Conservation (phyloP, 2,888 invertebrate genomes). For the Phortica okadai region DNA sequence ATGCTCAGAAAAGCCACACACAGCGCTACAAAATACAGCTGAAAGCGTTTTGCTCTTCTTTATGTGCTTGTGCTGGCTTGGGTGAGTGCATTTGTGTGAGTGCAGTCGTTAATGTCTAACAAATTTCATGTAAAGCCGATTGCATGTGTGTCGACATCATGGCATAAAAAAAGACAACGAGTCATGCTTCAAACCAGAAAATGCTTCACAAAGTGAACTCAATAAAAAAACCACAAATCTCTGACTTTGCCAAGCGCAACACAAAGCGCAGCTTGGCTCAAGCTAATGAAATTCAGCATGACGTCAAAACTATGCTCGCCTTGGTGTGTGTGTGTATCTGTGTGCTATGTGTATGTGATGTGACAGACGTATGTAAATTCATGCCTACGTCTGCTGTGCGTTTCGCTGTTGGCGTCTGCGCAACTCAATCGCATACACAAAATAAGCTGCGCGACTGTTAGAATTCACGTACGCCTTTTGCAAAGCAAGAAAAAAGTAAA, state of each 20-base stretch:
- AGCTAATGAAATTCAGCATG: conserved; percentile 17
- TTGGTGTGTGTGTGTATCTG: not conserved
- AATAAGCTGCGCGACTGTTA: not conserved
- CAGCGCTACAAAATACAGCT: not conserved
- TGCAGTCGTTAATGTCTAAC: conserved; percentile 9
- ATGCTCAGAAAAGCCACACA: conserved; percentile 6
- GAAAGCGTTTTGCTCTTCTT: not conserved
- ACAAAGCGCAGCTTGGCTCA: not conserved
- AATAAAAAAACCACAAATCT: conserved; percentile 12
- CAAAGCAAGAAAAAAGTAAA: not conserved
- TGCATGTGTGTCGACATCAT: conserved; percentile 10
- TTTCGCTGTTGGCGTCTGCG: not conserved
- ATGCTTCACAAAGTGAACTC: not conserved
- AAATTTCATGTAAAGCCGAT: conserved; percentile 19
- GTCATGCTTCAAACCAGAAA: not conserved
- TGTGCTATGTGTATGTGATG: not conserved
- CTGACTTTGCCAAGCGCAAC: not conserved
- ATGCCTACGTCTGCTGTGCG: not conserved
- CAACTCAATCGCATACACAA: not conserved
- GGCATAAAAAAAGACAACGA: conserved; percentile 10
- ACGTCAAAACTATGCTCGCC: conserved; percentile 21
- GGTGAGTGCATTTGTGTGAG: not conserved
- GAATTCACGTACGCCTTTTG: not conserved
- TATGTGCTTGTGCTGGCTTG: not conserved
- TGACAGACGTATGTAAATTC: not conserved